Evolutionary conservation across 1,140 invertebrate genomes (phyloP).

Genomic region (Aradophagus sp.): DNA sequence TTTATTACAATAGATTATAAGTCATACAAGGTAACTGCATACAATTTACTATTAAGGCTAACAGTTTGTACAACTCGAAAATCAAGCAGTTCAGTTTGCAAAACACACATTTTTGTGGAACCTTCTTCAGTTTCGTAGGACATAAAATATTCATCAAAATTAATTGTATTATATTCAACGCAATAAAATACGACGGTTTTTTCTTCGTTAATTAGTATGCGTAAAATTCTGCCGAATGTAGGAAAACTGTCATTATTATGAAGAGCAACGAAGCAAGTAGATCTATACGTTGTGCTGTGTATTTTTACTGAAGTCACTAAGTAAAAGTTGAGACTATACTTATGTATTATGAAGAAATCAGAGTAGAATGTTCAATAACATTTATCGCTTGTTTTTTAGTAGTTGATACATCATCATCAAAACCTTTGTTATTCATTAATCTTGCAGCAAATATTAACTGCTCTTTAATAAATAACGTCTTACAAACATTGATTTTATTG

Average conservation of each 20-base stretch:
- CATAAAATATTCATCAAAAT: no score
- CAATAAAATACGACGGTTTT: no score
- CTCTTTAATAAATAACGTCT: slow-evolving; percentile 20
- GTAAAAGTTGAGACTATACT: slow-evolving; percentile 1
- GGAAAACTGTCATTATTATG: slow-evolving; percentile 6
- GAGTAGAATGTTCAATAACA: background rate
- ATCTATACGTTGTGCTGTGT: slow-evolving; percentile 10
- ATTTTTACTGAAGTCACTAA: slow-evolving; percentile 6
- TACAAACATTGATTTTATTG: slow-evolving; percentile 23
- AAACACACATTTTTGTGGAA: background rate
- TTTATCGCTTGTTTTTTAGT: background rate
- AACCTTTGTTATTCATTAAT: slow-evolving; percentile 9
- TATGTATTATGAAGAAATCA: background rate
- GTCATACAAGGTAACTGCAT: slow-evolving; percentile 6
- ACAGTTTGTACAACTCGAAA: slow-evolving; percentile 1
- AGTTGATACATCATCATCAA: slow-evolving; percentile 6
- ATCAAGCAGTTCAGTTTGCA: slow-evolving; percentile 1
- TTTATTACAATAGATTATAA: background rate
- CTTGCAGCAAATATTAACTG: slow-evolving; percentile 23
- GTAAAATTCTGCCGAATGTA: slow-evolving; percentile 7
- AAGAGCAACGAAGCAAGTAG: background rate
- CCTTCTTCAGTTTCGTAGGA: slow-evolving; percentile 3
- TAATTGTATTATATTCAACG: no score
- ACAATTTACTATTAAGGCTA: slow-evolving; percentile 1
- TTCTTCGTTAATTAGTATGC: slow-evolving; percentile 1